These are phyloP conservation scores for Ifrita kowaldi DNA, from an alignment of 2,113 vertebrate genomes.

Conservation along the genomic window DNA sequence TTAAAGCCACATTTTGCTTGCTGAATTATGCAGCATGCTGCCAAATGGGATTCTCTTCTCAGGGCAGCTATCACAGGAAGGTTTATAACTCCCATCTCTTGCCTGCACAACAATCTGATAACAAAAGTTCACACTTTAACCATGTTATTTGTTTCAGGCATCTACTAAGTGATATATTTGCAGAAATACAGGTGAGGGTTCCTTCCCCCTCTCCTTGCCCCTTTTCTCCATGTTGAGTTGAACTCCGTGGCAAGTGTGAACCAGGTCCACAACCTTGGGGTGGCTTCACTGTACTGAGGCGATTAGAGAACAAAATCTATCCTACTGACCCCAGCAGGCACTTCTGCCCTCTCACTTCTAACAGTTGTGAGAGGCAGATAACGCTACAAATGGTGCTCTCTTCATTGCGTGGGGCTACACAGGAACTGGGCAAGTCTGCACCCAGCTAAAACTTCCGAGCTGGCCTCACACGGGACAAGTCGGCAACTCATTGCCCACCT, in stretches of 20 bases:
- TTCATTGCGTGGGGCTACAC: neutral
- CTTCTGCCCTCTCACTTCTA: neutral
- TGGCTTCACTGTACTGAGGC: accelerated
- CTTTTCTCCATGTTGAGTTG: neutral
- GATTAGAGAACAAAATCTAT: neutral
- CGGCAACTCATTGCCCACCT: neutral
- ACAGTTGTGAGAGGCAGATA: neutral
- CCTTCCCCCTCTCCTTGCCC: neutral
- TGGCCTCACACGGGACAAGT: neutral
- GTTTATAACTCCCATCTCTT: neutral
- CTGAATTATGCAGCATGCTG: neutral
- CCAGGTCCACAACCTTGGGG: neutral
- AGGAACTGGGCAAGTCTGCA: neutral
- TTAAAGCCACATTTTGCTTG: neutral
- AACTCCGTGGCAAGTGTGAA: neutral
- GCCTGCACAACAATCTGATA: neutral
- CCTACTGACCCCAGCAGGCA: accelerated
- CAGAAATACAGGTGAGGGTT: neutral
- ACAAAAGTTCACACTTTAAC: neutral
- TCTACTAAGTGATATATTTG: neutral
- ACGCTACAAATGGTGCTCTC: neutral
- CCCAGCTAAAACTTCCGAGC: neutral
- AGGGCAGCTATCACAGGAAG: neutral
- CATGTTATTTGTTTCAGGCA: neutral
- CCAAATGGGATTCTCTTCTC: neutral